These are phyloP conservation scores for Macrocentrus cingulum DNA, from an alignment of 1,140 invertebrate genomes.

Conservation along the genomic window DNA sequence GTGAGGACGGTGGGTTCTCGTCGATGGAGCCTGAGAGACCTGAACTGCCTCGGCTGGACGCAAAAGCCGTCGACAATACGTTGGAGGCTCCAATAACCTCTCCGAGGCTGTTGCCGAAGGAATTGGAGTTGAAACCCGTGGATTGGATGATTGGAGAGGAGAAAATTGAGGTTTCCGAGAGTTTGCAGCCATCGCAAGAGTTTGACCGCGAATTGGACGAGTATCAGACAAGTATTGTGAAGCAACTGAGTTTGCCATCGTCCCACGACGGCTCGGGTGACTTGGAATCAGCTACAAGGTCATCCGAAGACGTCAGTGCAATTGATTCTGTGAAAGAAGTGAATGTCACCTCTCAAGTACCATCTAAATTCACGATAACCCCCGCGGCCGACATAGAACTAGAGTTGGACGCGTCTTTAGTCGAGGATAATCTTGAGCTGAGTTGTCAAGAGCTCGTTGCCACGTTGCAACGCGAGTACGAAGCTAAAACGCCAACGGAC, in stretches of 20 bases:
- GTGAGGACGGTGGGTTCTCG: constrained; percentile 22
- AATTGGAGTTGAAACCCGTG: constrained; percentile 50
- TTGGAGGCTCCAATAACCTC: constrained; percentile 28
- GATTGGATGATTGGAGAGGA: constrained; percentile 57
- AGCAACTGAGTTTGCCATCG: constrained; percentile 24
- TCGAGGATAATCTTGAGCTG: constrained; percentile 51
- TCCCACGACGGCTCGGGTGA: constrained; percentile 34
- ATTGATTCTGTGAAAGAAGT: constrained; percentile 34
- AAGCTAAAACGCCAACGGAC: constrained; percentile 49
- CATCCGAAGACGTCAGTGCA: constrained; percentile 37
- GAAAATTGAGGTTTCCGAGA: constrained; percentile 54
- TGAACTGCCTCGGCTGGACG: constrained; percentile 13
- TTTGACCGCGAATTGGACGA: constrained; percentile 55
- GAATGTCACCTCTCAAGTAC: background rate
- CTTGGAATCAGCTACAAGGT: constrained; percentile 34
- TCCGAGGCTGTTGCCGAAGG: constrained; percentile 32
- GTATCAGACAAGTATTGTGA: constrained; percentile 40
- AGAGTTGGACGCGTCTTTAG: constrained; percentile 43
- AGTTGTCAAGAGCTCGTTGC: constrained; percentile 55
- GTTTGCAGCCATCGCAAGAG: constrained; percentile 47
- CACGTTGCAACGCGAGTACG: constrained; percentile 48
- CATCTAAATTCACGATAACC: constrained; percentile 41
- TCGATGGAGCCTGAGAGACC: constrained; percentile 23
- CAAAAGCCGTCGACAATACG: constrained; percentile 24
- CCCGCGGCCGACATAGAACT: constrained; percentile 46